A percentile compares a stretch with the other conserved stretches of the same genome.
Conservation (phyloP, 30 jellyfish, hydroid and myxozoan genomes). For the Hydractinia echinata region DNA sequence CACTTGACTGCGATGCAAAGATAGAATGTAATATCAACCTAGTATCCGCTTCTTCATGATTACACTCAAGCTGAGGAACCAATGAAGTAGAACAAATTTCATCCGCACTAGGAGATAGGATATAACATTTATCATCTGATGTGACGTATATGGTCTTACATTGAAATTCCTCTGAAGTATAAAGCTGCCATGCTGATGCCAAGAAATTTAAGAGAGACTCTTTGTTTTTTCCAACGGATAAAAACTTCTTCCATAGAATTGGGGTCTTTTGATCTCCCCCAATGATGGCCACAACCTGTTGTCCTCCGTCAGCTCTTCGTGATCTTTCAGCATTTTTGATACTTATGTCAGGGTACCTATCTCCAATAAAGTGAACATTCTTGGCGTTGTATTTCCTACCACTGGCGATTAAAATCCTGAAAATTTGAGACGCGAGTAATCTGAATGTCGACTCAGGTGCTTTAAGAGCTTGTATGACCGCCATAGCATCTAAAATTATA, state of each 20-base stretch:
- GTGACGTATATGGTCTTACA: slow-evolving; percentile 22
- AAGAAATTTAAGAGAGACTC: slow-evolving; percentile 43
- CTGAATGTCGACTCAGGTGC: slow-evolving; percentile 31
- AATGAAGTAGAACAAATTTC: slow-evolving; percentile 23
- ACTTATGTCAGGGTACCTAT: slow-evolving; percentile 52
- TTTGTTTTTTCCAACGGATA: slow-evolving; percentile 55
- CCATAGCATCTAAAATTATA: slow-evolving; percentile 51
- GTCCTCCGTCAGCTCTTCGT: slow-evolving; percentile 36
- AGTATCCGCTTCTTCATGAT: slow-evolving; percentile 79
- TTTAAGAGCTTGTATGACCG: slow-evolving; percentile 39
- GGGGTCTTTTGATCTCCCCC: neutral
- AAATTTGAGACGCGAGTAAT: slow-evolving; percentile 20
- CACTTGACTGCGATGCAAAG: slow-evolving; percentile 46
- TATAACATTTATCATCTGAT: neutral
- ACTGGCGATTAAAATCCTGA: neutral
- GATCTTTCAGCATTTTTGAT: slow-evolving; percentile 50
- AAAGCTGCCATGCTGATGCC: slow-evolving; percentile 31
- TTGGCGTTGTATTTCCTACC: neutral
- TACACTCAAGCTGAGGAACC: slow-evolving; percentile 29
- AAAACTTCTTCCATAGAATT: slow-evolving; percentile 28
- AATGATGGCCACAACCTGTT: neutral
- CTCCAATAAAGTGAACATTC: slow-evolving; percentile 40
- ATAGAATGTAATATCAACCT: slow-evolving; percentile 50
- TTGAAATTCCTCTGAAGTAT: slow-evolving; percentile 22
- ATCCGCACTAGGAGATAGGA: neutral